Evolutionary conservation across 2,113 vertebrate genomes (phyloP), one percentile per base, ranked within the genome.

Genomic region (Gymnarchus niloticus): DNA sequence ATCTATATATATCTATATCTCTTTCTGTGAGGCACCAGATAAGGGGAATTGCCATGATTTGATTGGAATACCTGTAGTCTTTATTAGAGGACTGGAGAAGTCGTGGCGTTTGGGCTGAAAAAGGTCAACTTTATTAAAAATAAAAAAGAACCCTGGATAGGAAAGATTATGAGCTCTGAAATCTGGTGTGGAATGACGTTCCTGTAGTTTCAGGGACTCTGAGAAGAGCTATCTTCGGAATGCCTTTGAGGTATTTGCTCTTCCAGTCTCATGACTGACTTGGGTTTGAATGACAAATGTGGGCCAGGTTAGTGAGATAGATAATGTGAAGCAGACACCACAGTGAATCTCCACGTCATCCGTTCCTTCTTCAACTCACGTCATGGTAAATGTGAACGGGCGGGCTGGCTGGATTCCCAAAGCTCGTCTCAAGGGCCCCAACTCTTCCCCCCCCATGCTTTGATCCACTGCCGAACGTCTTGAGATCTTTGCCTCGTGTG

Each of bases 251-350:
- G 52, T 51, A 56, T 56, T 46, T 37, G 17, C 14, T 56, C 52
- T 69, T 76, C 14, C 14, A 56, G 65, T 54, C 51, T 56, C 17
- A 59, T 80, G 17, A 10, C 4, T 25, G 37, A 41, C 28, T 77
- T 6, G 44, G 73, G 76, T 57, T 57, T 56, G 56, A 10, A 52
- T 56, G 33, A 57, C 76, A 59, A 25, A 85, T 85, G 59, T 59
- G 5, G 65, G 54, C 56, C 23, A 57, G 59, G 54, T 80, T 80
- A 80, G 37, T 49, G 25, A 46, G 25, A 52, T 51, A 3, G 78
- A 41, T 83, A 86, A 86, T 82, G n/a, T 21, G 4, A 14, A 69
- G 80, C 85, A 83, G 85, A 51, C 33, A 9, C 37, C 12, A 23
- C 48, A 57, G 44, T 77, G 37, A 21, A 59, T 48, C 65, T 51